Percentiles rank a stretch among this genome's conserved stretches.
Evolutionary conservation across 2,797 vertebrate genomes (phyloP).

Genomic region (Peromyscus eremicus): DNA sequence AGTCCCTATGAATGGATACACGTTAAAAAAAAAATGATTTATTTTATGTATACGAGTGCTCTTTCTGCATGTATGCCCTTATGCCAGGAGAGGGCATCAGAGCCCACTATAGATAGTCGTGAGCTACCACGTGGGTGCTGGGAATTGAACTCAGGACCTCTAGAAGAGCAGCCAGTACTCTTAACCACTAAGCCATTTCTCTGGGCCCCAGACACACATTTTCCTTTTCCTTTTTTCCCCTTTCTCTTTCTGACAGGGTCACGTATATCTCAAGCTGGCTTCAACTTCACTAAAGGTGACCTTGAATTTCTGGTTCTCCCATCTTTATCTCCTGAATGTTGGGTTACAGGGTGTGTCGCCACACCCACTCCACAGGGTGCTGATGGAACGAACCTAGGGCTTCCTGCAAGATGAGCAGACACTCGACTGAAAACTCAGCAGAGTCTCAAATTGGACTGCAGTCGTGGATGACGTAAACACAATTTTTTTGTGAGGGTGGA

Average conservation of each 20-base stretch:
- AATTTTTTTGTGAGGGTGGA: neutral
- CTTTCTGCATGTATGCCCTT: neutral
- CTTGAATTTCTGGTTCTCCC: neutral
- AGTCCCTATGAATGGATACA: accelerated
- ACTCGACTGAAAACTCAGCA: neutral
- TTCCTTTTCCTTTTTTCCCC: neutral
- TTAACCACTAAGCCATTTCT: neutral
- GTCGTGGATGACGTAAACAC: accelerated
- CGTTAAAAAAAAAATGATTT: neutral
- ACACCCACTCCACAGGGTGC: neutral
- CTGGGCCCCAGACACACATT: neutral
- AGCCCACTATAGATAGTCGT: neutral
- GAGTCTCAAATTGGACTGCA: neutral
- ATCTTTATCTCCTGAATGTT: neutral
- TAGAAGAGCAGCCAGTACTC: neutral
- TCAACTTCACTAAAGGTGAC: neutral
- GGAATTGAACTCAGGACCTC: neutral
- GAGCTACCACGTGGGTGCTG: neutral
- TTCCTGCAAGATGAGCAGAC: neutral
- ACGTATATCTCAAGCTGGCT: neutral
- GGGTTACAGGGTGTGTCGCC: neutral
- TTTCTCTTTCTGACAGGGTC: neutral
- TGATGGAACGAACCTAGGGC: neutral
- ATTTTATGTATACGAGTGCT: neutral
- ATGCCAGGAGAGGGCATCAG: neutral